These are phyloP conservation scores for Sapayoa aenigma DNA, from an alignment of 2,113 vertebrate species.

Conservation along the genomic window DNA sequence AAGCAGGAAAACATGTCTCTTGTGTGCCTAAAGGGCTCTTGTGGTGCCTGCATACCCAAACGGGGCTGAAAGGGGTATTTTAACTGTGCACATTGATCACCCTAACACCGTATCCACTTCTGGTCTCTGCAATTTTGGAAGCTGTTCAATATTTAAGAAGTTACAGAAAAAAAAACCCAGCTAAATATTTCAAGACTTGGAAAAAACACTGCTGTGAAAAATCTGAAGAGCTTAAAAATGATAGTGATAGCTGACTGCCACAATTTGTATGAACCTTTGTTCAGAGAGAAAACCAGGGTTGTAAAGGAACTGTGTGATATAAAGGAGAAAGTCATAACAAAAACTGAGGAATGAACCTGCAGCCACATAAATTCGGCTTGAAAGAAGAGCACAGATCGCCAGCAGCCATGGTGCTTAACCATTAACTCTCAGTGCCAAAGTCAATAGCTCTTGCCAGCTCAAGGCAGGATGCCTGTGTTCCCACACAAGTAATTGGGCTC, in stretches of 20 bases:
- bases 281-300: neutral
- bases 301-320: neutral
- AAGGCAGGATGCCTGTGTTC: neutral
- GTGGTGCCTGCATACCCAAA: neutral
- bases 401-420: neutral
- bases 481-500: neutral
- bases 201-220: neutral
- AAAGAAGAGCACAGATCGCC: neutral
- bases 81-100: neutral
- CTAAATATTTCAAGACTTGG: neutral
- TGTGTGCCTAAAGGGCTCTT: neutral
- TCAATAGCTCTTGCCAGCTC: neutral
- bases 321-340: neutral
- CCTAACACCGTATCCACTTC: neutral
- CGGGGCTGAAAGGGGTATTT: neutral
- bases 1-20: neutral
- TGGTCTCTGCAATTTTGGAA: neutral
- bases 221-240: neutral
- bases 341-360: neutral
- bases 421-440: neutral
- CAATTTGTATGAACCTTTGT: neutral
- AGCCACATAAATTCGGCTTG: neutral
- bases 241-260: neutral
- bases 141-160: neutral
- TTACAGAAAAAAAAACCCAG: neutral